Evolutionary conservation across 2,888 invertebrate species (phyloP).

Genomic region (Macropis europaea): DNA sequence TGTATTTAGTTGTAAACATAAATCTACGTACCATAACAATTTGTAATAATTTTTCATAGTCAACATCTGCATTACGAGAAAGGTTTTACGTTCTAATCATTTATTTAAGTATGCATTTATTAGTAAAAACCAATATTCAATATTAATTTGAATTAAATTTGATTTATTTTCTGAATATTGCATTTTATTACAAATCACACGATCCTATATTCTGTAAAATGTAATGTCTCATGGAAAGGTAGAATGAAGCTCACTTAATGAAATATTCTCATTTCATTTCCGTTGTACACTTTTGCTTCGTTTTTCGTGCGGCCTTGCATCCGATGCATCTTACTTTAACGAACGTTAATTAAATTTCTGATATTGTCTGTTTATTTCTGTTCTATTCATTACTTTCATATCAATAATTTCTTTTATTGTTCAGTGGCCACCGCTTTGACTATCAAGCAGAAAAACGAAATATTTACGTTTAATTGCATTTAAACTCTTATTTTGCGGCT

Average conservation of each 20-base stretch:
- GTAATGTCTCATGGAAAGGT: neutral
- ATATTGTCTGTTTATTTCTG: neutral
- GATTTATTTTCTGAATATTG: neutral
- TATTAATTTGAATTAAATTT: neutral
- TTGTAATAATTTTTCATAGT: too few species aligned
- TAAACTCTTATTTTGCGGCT: neutral
- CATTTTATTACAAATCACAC: neutral
- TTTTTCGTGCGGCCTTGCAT: neutral
- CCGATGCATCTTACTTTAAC: neutral
- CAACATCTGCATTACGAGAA: too few species aligned
- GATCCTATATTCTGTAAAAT: neutral
- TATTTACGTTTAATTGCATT: neutral
- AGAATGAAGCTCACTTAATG: neutral
- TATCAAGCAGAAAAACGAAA: neutral
- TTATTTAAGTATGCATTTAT: too few species aligned
- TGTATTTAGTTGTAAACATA: too few species aligned
- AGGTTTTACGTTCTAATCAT: too few species aligned
- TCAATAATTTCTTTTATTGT: neutral
- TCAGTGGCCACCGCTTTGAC: neutral
- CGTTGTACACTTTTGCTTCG: neutral
- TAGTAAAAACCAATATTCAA: too few species aligned
- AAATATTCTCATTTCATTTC: neutral
- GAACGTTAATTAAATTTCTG: constrained; percentile 4
- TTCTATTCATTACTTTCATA: neutral
- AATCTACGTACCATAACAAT: too few species aligned